Conservation (phyloP, 2,888 invertebrate species). For the Meliscaeva auricollis region DNA sequence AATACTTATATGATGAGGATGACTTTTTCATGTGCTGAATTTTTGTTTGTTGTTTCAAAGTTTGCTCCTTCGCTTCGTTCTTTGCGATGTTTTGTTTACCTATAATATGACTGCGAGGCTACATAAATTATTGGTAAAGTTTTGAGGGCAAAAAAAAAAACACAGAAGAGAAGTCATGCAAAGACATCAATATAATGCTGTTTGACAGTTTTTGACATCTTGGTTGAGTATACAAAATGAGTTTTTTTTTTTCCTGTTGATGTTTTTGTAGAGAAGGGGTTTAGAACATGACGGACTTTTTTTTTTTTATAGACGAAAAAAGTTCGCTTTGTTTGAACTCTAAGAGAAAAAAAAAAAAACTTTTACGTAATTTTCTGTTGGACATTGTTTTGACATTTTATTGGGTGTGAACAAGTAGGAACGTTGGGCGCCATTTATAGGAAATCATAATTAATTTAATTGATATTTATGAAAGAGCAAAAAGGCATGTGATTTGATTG, state of each 20-base stretch:
- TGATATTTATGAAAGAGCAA: conserved; percentile 5
- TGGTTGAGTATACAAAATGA: conserved; percentile 24
- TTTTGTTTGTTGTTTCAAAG: conserved; percentile 71
- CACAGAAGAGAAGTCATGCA: conserved; percentile 58
- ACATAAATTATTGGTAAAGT: conserved; percentile 69
- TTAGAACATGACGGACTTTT: background rate
- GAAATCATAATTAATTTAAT: conserved; percentile 15
- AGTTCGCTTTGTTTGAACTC: conserved; percentile 15
- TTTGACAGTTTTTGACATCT: conserved; percentile 67
- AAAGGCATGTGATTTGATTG: background rate
- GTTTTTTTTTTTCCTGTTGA: background rate
- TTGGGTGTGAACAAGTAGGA: background rate
- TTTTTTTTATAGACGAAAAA: background rate
- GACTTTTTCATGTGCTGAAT: conserved; percentile 16
- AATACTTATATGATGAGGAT: background rate
- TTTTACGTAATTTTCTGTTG: background rate
- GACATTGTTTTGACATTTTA: conserved; percentile 28
- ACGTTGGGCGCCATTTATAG: conserved; percentile 13
- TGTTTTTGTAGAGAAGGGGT: background rate
- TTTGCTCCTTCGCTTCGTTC: conserved; percentile 48
- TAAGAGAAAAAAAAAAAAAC: conserved; percentile 8
- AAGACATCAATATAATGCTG: conserved; percentile 70
- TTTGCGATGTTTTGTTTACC: conserved; percentile 60
- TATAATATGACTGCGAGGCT: conserved; percentile 43
- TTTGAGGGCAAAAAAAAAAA: conserved; percentile 7